Conservation (phyloP, 2,888 invertebrate genomes). For the Troides helena region DNA sequence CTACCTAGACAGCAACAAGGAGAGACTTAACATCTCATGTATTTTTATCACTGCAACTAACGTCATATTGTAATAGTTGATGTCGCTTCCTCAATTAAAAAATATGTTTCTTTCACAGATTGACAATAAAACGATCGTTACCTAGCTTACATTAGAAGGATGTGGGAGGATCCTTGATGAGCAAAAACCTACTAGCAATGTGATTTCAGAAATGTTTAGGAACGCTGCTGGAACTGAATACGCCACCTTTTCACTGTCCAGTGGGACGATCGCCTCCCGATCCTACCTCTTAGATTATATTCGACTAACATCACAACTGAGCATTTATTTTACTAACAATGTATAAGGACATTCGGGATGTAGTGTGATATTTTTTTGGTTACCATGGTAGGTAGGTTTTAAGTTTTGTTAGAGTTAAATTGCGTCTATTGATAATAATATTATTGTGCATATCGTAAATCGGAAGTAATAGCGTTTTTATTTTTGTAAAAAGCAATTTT, state of each 20-base stretch:
- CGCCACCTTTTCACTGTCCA: slow-evolving; percentile 18
- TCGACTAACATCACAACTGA: slow-evolving; percentile 52
- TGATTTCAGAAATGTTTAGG: background rate
- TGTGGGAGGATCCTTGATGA: background rate
- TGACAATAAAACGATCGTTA: background rate
- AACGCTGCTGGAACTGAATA: slow-evolving; percentile 22
- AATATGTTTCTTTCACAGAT: background rate
- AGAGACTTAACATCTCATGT: too few species aligned
- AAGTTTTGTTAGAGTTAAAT: slow-evolving; percentile 44
- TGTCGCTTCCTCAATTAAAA: too few species aligned
- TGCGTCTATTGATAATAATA: slow-evolving; percentile 39
- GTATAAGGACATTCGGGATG: slow-evolving; percentile 39
- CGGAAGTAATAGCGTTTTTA: slow-evolving; percentile 37
- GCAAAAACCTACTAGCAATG: background rate
- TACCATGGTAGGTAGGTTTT: slow-evolving; percentile 62
- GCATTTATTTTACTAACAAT: slow-evolving; percentile 60
- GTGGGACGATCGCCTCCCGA: slow-evolving; percentile 33
- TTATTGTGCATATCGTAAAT: slow-evolving; percentile 35
- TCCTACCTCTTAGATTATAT: slow-evolving; percentile 49
- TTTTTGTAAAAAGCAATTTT: slow-evolving; percentile 49
- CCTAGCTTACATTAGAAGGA: background rate
- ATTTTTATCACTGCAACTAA: too few species aligned
- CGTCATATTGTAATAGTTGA: too few species aligned
- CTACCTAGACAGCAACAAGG: too few species aligned
- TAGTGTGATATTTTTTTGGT: slow-evolving; percentile 73